Percentiles rank a stretch among this genome's conserved stretches.
phyloP scores from a whole-genome alignment of 2,888 invertebrate species.

The Coleophora flavipennella region DNA sequence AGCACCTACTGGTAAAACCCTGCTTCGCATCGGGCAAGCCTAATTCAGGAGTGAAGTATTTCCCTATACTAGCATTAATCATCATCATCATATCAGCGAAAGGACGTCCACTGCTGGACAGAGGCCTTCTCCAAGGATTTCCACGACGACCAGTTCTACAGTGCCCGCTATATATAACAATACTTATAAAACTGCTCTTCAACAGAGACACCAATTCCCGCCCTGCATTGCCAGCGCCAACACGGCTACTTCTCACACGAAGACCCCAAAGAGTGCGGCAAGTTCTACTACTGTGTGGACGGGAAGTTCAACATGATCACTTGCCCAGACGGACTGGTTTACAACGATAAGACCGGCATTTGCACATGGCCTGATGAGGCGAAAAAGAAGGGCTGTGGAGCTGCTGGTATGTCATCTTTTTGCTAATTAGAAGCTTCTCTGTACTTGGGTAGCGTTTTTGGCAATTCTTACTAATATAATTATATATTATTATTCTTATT shows the following conservation, averaged over 20 bases:
- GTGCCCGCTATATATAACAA: too few relatives aligned
- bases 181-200: neutral
- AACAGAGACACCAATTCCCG: slow-evolving; percentile 80
- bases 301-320: slow-evolving; percentile 92
- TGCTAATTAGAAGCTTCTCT: neutral
- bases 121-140: too few relatives aligned
- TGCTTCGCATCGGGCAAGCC: too few relatives aligned
- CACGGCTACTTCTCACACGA: slow-evolving; percentile 92
- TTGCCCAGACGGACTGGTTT: slow-evolving; percentile 89
- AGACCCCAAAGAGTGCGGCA: slow-evolving; percentile 83
- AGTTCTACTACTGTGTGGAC: slow-evolving; percentile 91
- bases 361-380: slow-evolving; percentile 96
- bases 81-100: too few relatives aligned
- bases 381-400: slow-evolving; percentile 87
- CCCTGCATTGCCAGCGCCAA: slow-evolving; percentile 82
- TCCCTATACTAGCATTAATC: too few relatives aligned
- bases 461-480: slow-evolving; percentile 19
- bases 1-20: too few relatives aligned
- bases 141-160: too few relatives aligned
- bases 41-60: too few relatives aligned
- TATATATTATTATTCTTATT: too few relatives aligned
- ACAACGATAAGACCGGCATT: slow-evolving; percentile 90
- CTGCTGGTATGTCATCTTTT: slow-evolving; percentile 71
- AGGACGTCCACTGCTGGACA: too few relatives aligned
- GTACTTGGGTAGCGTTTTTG: neutral